Evolutionary conservation across 2,888 invertebrate genomes (phyloP).

Genomic region (Archips crataeganus): DNA sequence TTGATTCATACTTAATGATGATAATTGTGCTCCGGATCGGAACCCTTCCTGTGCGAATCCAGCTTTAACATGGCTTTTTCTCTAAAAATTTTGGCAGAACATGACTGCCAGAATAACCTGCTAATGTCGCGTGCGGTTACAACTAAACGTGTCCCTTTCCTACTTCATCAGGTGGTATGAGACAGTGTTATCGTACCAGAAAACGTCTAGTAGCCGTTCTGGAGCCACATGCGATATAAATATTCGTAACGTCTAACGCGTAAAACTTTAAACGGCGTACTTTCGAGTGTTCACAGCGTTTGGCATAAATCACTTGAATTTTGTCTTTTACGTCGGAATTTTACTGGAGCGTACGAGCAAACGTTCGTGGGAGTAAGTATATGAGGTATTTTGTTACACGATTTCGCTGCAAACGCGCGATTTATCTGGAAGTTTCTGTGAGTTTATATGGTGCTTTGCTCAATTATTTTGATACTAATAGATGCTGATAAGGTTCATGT

Average conservation of each 20-base stretch:
- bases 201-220: not conserved
- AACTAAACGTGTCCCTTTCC: not conserved
- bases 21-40: too few species aligned
- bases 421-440: not conserved
- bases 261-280: slow-evolving; percentile 50
- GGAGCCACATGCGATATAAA: slow-evolving; percentile 40
- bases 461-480: not conserved
- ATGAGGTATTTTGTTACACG: slow-evolving; percentile 36
- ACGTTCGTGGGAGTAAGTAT: slow-evolving; percentile 28
- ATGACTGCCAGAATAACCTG: slow-evolving; percentile 31
- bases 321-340: slow-evolving; percentile 36
- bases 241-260: slow-evolving; percentile 44
- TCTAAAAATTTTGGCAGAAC: slow-evolving; percentile 60
- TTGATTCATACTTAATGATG: too few species aligned
- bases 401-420: slow-evolving; percentile 10
- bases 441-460: not conserved
- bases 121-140: not conserved
- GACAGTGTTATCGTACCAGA: not conserved
- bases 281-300: slow-evolving; percentile 45
- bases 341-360: slow-evolving; percentile 28
- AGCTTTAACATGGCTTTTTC: slow-evolving; percentile 34
- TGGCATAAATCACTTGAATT: slow-evolving; percentile 40
- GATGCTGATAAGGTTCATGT: too few species aligned
- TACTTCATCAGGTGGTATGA: not conserved
- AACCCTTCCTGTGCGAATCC: too few species aligned